These are phyloP conservation scores for Lymantria monacha DNA, from an alignment of 2,888 invertebrate genomes.

Conservation along the genomic window DNA sequence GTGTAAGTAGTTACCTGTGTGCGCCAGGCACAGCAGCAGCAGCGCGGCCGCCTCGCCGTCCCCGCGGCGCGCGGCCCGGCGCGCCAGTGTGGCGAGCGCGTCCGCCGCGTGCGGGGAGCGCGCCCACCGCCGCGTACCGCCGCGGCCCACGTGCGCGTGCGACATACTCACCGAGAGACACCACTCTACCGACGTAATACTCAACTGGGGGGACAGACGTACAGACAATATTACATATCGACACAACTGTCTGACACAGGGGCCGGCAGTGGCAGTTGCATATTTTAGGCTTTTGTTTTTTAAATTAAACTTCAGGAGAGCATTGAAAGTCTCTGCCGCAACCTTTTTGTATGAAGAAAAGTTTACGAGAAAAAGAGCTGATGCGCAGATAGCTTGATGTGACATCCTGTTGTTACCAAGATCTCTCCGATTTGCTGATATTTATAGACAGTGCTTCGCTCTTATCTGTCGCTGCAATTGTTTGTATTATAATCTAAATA, in stretches of 20 bases:
- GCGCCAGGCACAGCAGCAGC: constrained; percentile 34
- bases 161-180: constrained; percentile 64
- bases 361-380: too few species aligned
- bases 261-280: too few species aligned
- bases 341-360: too few species aligned
- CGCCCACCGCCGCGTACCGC: constrained; percentile 70
- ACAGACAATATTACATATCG: background rate
- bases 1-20: background rate
- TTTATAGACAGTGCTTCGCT: too few species aligned
- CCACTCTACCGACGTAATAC: constrained; percentile 54
- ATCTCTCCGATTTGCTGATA: too few species aligned
- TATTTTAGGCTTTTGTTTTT: too few species aligned
- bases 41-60: constrained; percentile 14
- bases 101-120: constrained; percentile 19
- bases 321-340: too few species aligned
- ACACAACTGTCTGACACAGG: background rate
- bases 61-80: constrained; percentile 24
- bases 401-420: too few species aligned
- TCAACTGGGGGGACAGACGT: constrained; percentile 38
- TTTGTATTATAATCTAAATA: too few species aligned
- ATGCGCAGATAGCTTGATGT: too few species aligned
- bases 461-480: too few species aligned
- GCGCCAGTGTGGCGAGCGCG: constrained; percentile 51
- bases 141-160: constrained; percentile 61
- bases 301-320: too few species aligned